Base-by-base conservation (phyloP, 2,113 vertebrate genomes). In the Chinchilla lanigera region DNA sequence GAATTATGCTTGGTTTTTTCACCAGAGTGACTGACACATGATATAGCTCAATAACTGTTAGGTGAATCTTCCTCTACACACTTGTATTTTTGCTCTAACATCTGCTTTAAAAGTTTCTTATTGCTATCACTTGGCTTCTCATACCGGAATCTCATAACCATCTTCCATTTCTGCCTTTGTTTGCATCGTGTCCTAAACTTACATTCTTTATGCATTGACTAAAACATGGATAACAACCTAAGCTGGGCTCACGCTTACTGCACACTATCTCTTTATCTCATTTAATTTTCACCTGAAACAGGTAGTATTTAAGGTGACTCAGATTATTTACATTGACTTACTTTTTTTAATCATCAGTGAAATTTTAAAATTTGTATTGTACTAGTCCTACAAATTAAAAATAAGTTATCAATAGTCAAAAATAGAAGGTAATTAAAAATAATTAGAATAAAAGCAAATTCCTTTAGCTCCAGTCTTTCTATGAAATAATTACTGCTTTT, bases 161-260 rank as follows among this genome's bases (percentile, higher is more conserved):
- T 86, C 58, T 87, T 67, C 50, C 5, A 2, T 56, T 22, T 87
- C 41, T 82, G 71, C 28, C 80, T 89, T 75, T 91, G 35, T 86
- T 91, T 86, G 81, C 47, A 63, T 1, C 5, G 14, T 35, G 4
- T 13, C 44, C 17, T 89, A 82, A 89, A 17, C 5, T 95, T 17
- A 12, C 54, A 22, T 58, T 89, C 20, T 47, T 87, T 65, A 50
- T 19, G 73, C 54, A 5, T 78, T 2, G 8, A 2, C 13, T 3
- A 0, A 12, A 19, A 41, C 0, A 0, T 3, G 63, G 44, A 28
- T 69, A 13, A 67, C 1, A 89, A 12, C 50, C 5, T 0, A 1
- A 14, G 0, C 0, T 13, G 52, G 47, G 26, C 13, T 63, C 17
- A 16, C 38, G 0, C 13, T 92, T 86, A 30, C 10, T 22, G 13